Percentiles rank a stretch among this genome's conserved stretches.
Evolutionary conservation across 2,797 vertebrate species (phyloP).

Genomic region (Schizopygopsis malacanthus): DNA sequence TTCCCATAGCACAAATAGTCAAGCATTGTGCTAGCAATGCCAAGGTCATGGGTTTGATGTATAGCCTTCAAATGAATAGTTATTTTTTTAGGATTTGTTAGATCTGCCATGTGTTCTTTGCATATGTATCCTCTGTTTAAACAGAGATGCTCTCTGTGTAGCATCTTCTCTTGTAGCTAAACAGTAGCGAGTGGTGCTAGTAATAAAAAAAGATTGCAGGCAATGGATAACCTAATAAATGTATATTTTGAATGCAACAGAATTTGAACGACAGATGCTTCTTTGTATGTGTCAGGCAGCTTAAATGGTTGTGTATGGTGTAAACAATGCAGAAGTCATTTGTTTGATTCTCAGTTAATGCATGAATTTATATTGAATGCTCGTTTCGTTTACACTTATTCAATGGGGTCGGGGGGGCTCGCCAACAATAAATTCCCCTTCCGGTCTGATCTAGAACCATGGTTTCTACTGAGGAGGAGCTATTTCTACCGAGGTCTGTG

Average conservation of each 20-base stretch:
- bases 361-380: background rate
- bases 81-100: background rate
- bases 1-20: background rate
- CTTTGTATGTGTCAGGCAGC: background rate
- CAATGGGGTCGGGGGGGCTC: too few relatives aligned
- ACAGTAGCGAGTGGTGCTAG: background rate
- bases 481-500: background rate
- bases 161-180: background rate
- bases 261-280: background rate
- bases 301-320: background rate
- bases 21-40: background rate
- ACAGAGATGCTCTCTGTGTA: background rate
- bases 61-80: background rate
- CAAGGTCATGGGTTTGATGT: background rate
- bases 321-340: background rate
- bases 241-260: background rate
- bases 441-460: background rate
- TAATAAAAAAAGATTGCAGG: background rate
- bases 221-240: background rate
- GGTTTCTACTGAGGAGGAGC: background rate
- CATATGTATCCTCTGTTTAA: background rate
- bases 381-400: too few relatives aligned
- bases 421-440: background rate
- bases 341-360: background rate
- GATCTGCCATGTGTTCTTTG: background rate